Conservation (phyloP, 1,140 invertebrate species). For the Brachystomella parvula region DNA sequence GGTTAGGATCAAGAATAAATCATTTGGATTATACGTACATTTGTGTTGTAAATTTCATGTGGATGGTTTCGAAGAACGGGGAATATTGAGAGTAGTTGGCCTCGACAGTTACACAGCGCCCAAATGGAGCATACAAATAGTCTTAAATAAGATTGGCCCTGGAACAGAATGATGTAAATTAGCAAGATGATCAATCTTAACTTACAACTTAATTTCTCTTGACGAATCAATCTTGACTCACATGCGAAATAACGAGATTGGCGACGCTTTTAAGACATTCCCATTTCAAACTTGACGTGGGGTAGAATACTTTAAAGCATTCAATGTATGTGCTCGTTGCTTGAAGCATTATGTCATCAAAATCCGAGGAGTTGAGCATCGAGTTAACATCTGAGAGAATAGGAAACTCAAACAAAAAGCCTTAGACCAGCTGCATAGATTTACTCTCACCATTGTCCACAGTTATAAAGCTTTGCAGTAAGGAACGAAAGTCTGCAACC, state of each 20-base stretch:
- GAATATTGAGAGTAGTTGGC: constrained; percentile 54
- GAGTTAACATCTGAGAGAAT: neutral
- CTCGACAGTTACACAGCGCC: constrained; percentile 66
- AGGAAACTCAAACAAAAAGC: neutral
- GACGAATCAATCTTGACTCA: no score
- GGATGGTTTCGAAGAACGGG: constrained; percentile 28
- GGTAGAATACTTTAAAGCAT: constrained; percentile 94
- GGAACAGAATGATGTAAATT: neutral
- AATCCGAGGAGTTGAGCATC: constrained; percentile 13
- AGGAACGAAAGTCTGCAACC: constrained; percentile 71
- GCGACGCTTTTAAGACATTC: constrained; percentile 52
- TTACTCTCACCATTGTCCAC: constrained; percentile 45
- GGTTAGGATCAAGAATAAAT: neutral
- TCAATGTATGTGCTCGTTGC: constrained; percentile 65
- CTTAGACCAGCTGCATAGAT: no score
- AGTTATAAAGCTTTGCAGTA: constrained; percentile 74
- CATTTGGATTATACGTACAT: constrained; percentile 18
- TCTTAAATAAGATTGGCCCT: constrained; percentile 50
- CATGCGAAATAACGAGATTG: neutral
- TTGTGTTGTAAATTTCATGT: constrained; percentile 32
- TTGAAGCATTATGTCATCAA: constrained; percentile 2
- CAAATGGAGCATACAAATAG: constrained; percentile 71
- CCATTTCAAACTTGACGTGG: constrained; percentile 87
- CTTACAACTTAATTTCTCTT: constrained; percentile 17
- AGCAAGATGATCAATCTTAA: neutral